Evolutionary conservation across 2,888 invertebrate species (phyloP).

Genomic region (Dasysyrphus albostriatus): DNA sequence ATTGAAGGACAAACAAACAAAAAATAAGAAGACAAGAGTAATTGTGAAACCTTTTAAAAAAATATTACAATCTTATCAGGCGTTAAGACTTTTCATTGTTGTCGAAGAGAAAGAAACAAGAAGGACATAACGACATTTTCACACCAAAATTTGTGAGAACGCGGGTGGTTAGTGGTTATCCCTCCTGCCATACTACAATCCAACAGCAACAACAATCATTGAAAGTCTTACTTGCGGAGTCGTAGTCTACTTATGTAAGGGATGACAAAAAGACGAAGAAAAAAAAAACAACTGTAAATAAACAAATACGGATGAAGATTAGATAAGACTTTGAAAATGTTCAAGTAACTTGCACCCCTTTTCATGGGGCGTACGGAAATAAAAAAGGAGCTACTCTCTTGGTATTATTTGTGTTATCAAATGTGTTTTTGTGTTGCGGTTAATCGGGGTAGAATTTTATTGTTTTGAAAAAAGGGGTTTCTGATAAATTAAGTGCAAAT

Average conservation of each 20-base stretch:
- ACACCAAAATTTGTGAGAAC: constrained; percentile 53
- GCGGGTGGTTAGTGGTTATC: constrained; percentile 25
- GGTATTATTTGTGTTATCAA: constrained; percentile 18
- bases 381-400: constrained; percentile 21
- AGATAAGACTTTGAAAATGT: constrained; percentile 63
- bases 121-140: constrained; percentile 74
- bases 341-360: constrained; percentile 64
- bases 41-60: constrained; percentile 76
- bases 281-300: constrained; percentile 43
- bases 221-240: constrained; percentile 10
- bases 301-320: constrained; percentile 74
- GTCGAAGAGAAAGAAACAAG: constrained; percentile 49
- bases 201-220: constrained; percentile 25
- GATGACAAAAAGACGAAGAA: background rate
- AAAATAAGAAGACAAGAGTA: constrained; percentile 63
- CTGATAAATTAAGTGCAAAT: constrained; percentile 21
- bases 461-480: background rate
- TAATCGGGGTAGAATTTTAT: constrained; percentile 17
- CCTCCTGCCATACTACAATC: constrained; percentile 1
- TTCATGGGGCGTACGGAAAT: constrained; percentile 12
- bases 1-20: background rate
- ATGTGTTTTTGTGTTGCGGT: constrained; percentile 12
- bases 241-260: background rate
- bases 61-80: constrained; percentile 76
- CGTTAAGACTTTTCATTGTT: constrained; percentile 70